Base-by-base conservation (phyloP, 2,113 vertebrate genomes). In the Chaetura pelagica region DNA sequence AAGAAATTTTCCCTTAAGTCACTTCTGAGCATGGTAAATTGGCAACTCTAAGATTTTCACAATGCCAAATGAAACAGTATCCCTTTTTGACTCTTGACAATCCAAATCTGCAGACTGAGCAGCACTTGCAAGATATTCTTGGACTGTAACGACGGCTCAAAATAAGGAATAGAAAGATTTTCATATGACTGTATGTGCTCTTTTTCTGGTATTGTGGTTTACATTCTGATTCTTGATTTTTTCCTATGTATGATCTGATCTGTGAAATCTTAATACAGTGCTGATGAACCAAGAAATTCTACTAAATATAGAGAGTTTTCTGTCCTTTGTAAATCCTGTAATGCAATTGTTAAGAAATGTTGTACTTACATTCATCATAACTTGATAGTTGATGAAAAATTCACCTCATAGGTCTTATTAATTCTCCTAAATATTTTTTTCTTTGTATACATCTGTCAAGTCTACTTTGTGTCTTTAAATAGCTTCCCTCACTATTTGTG, bases 21-120 rank as follows among this genome's bases (percentile, higher is more conserved):
- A 85, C 35, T 95, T 93, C 89, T 91, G 71, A 96, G 78, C 54
- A 20, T 55, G 62, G 81, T 79, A 96, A 96, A 95, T 96, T 95
- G 78, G 74, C 87, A 62, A 27, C 55, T 42, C 54, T 91, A 93
- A 69, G 54, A 87, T 87, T 87, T 91, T 91, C 78, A 93, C 78
- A 83, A 73, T 51, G 46, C 84, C 84, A 89, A 82, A 87, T 54
- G 46, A 82, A 96, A 89, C 13, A 35, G 3, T 82, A 52, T 84
- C 10, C 1, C 13, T 81, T 38, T 90, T 61, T 91, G 81, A 93
- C 61, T 54, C 30, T 67, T 82, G 62, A 58, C 34, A 79, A 17
- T 75, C 64, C 54, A 46, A 89, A 72, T 21, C 24, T 32, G 19
- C 64, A 93, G 62, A 35, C 34, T 58, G 35, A 91, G 40, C 21